Base-by-base conservation (phyloP, 1,140 invertebrate species). In the Brachionus rotundiformis region DNA sequence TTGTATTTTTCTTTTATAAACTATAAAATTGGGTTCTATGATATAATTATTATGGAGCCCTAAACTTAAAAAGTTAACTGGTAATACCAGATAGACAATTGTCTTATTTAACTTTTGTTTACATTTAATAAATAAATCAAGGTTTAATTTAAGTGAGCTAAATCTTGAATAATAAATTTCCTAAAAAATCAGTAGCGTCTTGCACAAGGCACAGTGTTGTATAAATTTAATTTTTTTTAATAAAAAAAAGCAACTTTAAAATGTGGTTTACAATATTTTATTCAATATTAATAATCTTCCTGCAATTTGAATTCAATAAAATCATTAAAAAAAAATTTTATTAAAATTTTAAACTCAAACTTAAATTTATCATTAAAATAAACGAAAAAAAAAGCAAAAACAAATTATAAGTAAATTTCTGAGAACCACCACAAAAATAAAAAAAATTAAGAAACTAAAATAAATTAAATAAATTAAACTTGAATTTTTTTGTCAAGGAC, bases 341-440 rank as follows among this genome's bases (percentile, higher is more conserved):
- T 49, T 49, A 49, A 49, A 49, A 49, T 49, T 49, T 49, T 49
- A 5, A 49, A 49, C 47, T 49, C 47, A 49, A 49, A 49, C 47
- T 49, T 49, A 23, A 49, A 49, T 49, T 49, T 49, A 49, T 49
- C 47, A 49, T 49, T 49, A 49, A 49, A 49, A 49, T 49, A 49
- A 49, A 4, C 13, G 16, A 49, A 49, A 49, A 49, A 49, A 19
- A 23, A 49, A 49, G 16, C n/a, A 49, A 49, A 49, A 49, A 49
- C 47, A 49, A 49, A 49, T 49, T 19, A n/a, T 49, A 19, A 19
- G n/a, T 49, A 49, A 49, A 49, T 49, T 49, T 49, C 3, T 49
- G 47, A 49, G 47, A 49, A 49, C 47, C 47, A 49, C 16, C 47
- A 49, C 47, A 49, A 49, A 49, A 49, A 49, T 49, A 49, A 49